A percentile compares a stretch with the other conserved stretches of the same genome.
phyloP scores from a whole-genome alignment of 2,888 invertebrate species.

The Stratiomys singularior region DNA sequence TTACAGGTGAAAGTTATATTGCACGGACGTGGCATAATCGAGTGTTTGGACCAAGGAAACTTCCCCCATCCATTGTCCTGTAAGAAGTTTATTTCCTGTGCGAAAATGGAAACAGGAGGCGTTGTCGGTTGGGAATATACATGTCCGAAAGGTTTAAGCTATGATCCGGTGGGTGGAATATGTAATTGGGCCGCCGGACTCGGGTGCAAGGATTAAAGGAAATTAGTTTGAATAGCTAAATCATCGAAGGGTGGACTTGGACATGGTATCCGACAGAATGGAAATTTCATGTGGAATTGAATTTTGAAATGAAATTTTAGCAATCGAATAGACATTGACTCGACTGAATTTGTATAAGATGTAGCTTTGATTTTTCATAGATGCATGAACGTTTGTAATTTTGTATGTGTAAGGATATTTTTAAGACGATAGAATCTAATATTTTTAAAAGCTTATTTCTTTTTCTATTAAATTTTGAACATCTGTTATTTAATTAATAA shows the following conservation, averaged over 20 bases:
- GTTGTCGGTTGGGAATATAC: constrained; percentile 89
- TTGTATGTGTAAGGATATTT: neutral
- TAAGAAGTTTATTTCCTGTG: constrained; percentile 91
- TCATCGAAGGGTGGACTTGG: neutral
- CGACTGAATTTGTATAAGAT: constrained; percentile 33
- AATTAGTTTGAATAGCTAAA: constrained; percentile 7
- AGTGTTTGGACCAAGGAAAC: constrained; percentile 89
- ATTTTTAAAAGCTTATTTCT: neutral
- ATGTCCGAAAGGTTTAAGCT: constrained; percentile 85
- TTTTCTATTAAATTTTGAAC: neutral
- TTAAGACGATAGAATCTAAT: neutral
- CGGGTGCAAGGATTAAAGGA: constrained; percentile 74
- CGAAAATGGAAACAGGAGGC: constrained; percentile 80
- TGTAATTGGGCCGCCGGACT: constrained; percentile 90
- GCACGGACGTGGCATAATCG: constrained; percentile 77
- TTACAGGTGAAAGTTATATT: constrained; percentile 68
- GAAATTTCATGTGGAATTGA: neutral
- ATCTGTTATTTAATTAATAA: neutral
- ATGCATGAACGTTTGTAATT: neutral
- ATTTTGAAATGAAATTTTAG: neutral
- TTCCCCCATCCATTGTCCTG: constrained; percentile 92
- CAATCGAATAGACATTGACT: constrained; percentile 13
- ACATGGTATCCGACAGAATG: neutral
- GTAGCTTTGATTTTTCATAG: constrained; percentile 17
- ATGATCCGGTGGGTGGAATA: constrained; percentile 89